Evolutionary conservation across 2,888 invertebrate genomes (phyloP).

Genomic region (Mythimna vitellina): DNA sequence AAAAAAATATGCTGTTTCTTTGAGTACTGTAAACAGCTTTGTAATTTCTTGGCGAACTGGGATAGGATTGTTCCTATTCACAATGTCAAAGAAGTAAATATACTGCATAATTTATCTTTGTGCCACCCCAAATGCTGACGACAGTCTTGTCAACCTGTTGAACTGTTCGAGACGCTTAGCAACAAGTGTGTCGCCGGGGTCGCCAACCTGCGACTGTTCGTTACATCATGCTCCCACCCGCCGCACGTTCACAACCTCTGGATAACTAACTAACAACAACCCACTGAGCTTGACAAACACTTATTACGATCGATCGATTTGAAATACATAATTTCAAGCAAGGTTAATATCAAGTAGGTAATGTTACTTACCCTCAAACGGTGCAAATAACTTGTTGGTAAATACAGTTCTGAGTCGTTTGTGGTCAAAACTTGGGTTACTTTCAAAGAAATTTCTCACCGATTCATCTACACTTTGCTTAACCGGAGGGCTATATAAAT

Average conservation of each 20-base stretch:
- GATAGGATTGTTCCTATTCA: not conserved
- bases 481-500: too few relatives aligned
- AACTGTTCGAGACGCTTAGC: constrained; percentile 45
- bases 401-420: too few relatives aligned
- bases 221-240: constrained; percentile 23
- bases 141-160: constrained; percentile 56
- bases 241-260: constrained; percentile 23
- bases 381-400: too few relatives aligned
- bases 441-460: too few relatives aligned
- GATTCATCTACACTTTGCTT: too few relatives aligned
- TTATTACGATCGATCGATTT: not conserved
- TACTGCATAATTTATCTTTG: constrained; percentile 21
- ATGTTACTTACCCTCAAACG: too few relatives aligned
- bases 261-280: constrained; percentile 29
- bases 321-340: not conserved
- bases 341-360: too few relatives aligned
- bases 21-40: not conserved
- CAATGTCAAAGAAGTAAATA: constrained; percentile 5
- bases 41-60: not conserved
- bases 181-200: constrained; percentile 59
- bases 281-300: constrained; percentile 14
- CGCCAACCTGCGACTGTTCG: constrained; percentile 37
- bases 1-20: not conserved
- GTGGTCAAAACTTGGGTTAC: too few relatives aligned
- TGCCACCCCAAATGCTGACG: constrained; percentile 29